phyloP scores from a whole-genome alignment of 2,113 vertebrate genomes.

The Ivindomyrus marchei region DNA sequence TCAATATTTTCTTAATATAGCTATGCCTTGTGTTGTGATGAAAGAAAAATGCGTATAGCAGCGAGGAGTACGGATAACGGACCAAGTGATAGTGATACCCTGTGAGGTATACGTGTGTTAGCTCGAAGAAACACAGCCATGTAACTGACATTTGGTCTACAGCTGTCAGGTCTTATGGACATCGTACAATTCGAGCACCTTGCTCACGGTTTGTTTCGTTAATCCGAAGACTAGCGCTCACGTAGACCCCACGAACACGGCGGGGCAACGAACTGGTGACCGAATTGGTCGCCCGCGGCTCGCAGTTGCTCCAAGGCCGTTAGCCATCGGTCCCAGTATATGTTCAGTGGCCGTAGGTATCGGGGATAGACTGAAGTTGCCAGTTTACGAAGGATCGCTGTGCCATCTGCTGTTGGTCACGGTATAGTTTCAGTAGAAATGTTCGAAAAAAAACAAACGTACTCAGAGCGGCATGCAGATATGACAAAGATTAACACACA shows the following conservation, averaged over 20 bases:
- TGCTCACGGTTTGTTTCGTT: not conserved
- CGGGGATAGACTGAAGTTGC: not conserved
- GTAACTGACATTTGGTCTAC: not conserved
- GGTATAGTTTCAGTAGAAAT: conserved; percentile 37
- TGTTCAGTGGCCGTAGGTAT: not conserved
- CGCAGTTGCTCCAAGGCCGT: not conserved
- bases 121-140: not conserved
- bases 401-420: conserved; percentile 55
- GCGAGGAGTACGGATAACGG: not conserved
- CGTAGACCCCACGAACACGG: not conserved
- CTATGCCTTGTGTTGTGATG: not conserved
- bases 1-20: not conserved
- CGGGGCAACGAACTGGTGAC: not conserved
- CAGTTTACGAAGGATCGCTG: conserved; percentile 45
- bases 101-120: not conserved
- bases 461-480: not conserved
- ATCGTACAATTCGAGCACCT: not conserved
- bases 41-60: not conserved
- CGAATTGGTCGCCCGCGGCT: not conserved
- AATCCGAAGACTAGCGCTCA: not conserved
- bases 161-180: not conserved
- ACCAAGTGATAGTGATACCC: not conserved
- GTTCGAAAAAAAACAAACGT: not conserved
- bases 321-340: not conserved
- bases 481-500: not conserved